phyloP scores from a whole-genome alignment of 2,888 invertebrate genomes.

The Beris morrisii region DNA sequence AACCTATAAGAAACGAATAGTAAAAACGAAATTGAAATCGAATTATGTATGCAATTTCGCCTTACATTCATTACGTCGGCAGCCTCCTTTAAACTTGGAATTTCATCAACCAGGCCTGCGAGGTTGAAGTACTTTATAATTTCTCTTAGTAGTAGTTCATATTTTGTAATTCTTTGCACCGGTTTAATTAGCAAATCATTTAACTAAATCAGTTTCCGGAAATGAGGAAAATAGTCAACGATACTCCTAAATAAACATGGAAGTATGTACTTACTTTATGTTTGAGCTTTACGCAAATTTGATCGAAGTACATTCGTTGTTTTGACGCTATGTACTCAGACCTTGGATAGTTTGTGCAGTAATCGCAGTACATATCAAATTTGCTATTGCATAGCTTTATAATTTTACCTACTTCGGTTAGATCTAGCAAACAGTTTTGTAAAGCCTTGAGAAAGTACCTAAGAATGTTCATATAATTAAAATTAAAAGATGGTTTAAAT shows the following conservation, averaged over 20 bases:
- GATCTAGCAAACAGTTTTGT: constrained; percentile 81
- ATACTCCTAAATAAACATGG: no score
- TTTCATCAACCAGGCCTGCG: constrained; percentile 73
- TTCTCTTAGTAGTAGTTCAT: constrained; percentile 88
- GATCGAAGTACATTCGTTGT: constrained; percentile 92
- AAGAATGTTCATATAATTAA: constrained; percentile 46
- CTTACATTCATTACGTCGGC: constrained; percentile 79
- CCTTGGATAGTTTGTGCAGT: constrained; percentile 98
- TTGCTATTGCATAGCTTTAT: constrained; percentile 80
- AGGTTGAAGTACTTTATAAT: constrained; percentile 88
- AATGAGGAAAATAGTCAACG: no score
- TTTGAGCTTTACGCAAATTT: constrained; percentile 86
- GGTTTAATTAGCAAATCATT: constrained; percentile 97
- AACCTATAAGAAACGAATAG: constrained; percentile 41
- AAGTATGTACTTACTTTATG: constrained; percentile 74
- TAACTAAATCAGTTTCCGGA: constrained; percentile 61
- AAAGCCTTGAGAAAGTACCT: constrained; percentile 89
- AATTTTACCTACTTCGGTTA: constrained; percentile 81
- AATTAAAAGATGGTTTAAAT: constrained; percentile 38
- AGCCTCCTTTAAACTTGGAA: constrained; percentile 79
- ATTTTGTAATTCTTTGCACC: constrained; percentile 97
- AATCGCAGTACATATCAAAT: constrained; percentile 96
- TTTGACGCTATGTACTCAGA: constrained; percentile 98
- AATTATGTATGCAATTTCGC: background rate
- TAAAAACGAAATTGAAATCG: background rate